These are phyloP conservation scores for Anticlea derivata DNA, from an alignment of 2,888 invertebrate genomes.

Conservation along the genomic window DNA sequence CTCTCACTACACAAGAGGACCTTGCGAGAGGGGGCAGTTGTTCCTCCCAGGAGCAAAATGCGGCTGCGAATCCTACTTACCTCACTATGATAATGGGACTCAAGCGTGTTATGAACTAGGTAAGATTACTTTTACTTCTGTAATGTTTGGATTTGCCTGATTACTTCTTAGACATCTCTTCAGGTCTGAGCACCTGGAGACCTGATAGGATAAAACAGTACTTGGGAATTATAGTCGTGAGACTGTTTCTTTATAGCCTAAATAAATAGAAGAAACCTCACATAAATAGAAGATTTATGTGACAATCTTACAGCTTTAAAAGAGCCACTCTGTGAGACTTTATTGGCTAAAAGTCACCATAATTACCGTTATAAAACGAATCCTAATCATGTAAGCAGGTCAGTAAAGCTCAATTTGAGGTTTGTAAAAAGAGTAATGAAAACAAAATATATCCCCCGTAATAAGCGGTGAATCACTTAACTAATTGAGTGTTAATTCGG, in stretches of 20 bases:
- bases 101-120: slow-evolving; percentile 90
- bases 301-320: too few relatives aligned
- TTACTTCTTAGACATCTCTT: too few relatives aligned
- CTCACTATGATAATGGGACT: slow-evolving; percentile 89
- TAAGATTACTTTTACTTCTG: slow-evolving; percentile 60
- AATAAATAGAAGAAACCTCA: too few relatives aligned
- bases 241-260: too few relatives aligned
- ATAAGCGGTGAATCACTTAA: slow-evolving; percentile 21
- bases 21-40: slow-evolving; percentile 90
- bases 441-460: slow-evolving; percentile 18
- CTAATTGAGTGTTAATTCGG: slow-evolving; percentile 24
- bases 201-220: too few relatives aligned
- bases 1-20: slow-evolving; percentile 91
- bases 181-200: too few relatives aligned
- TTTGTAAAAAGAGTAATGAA: slow-evolving; percentile 15
- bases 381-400: neutral
- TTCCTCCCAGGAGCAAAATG: slow-evolving; percentile 90
- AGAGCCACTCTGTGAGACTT: too few relatives aligned
- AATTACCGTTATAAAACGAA: slow-evolving; percentile 4
- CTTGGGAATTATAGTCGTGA: too few relatives aligned
- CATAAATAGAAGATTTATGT: too few relatives aligned
- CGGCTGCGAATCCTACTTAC: slow-evolving; percentile 88
- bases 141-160: too few relatives aligned
- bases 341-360: too few relatives aligned
- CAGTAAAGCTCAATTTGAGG: slow-evolving; percentile 11